These are phyloP conservation scores for Simalia tracyae DNA, from an alignment of 2,797 vertebrate genomes.

Conservation along the genomic window DNA sequence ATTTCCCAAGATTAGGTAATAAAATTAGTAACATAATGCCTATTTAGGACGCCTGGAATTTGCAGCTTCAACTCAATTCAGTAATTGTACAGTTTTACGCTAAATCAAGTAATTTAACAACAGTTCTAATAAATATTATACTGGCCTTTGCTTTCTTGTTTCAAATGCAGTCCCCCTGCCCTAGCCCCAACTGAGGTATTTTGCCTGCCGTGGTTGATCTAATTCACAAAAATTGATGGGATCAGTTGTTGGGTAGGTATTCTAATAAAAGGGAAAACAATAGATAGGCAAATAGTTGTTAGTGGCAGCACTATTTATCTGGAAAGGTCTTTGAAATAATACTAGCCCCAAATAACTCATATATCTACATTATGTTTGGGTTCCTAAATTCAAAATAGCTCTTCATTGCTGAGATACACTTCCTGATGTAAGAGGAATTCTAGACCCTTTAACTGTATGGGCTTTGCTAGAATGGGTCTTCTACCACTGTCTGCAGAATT, in stretches of 20 bases:
- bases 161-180: background rate
- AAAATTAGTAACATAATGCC: background rate
- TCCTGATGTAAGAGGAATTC: background rate
- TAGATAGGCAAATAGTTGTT: background rate
- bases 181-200: background rate
- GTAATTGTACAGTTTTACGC: background rate
- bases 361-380: background rate
- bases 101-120: background rate
- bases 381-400: background rate
- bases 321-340: background rate
- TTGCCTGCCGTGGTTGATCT: background rate
- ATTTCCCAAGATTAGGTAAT: background rate
- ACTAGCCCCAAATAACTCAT: background rate
- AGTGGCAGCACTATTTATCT: background rate
- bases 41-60: background rate
- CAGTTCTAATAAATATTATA: background rate
- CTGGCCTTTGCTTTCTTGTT: background rate
- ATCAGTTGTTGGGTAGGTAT: background rate
- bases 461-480: background rate
- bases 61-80: background rate
- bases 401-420: background rate
- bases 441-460: background rate
- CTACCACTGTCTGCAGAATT: background rate
- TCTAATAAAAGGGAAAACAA: background rate
- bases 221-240: background rate